Base-by-base conservation (phyloP, 2,888 invertebrate genomes). In the Sympetrum striolatum region DNA sequence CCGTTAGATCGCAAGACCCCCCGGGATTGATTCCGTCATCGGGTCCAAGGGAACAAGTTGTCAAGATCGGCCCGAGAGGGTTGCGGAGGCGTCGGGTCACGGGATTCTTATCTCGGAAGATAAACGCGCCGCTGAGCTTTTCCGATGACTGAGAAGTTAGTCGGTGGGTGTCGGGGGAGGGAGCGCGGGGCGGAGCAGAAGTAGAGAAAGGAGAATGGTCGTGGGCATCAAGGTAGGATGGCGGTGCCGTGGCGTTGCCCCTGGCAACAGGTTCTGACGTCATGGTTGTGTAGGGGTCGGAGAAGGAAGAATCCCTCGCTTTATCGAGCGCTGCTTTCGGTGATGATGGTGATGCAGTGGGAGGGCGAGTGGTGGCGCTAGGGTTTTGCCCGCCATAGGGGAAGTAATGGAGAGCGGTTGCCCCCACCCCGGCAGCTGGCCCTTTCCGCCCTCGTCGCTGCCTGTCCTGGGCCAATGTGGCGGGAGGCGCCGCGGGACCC, bases 221-320 rank as follows among this genome's bases (percentile, higher is more conserved):
- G 86, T 86, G 86, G 86, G 86, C 64, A 86, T 86, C 86, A 86
- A 86, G 86, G 86, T 60, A 86, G 86, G 86, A 86, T 86, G 86
- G 86, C 86, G 86, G 86, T 60, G 15, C 86, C 58, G 86, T 86
- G 86, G 60, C 86, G 86, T 86, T 86, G 86, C 86, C 86, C 86
- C 86, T 86, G 86, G 86, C 86, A 86, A 86, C 86, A 86, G 86
- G 86, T 86, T 86, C 86, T 86, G 86, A 86, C 86, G 86, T 86
- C 86, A 86, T 86, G 86, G 86, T 82, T 35, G 82, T 31, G 82
- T 25, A 58, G 82, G 58, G 58, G 82, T 15, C 48, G 25, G 81
- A 48, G 81, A 37, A n/a, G 81, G 44, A 81, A 81, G 81, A 81
- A 81, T 81, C 81, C 25, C 44, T 81, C 81, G 81, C 81, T 44